Evolutionary conservation across 2,797 vertebrate species (phyloP), one percentile per base, ranked within the genome.

Genomic region (Eulemur albifrons): DNA sequence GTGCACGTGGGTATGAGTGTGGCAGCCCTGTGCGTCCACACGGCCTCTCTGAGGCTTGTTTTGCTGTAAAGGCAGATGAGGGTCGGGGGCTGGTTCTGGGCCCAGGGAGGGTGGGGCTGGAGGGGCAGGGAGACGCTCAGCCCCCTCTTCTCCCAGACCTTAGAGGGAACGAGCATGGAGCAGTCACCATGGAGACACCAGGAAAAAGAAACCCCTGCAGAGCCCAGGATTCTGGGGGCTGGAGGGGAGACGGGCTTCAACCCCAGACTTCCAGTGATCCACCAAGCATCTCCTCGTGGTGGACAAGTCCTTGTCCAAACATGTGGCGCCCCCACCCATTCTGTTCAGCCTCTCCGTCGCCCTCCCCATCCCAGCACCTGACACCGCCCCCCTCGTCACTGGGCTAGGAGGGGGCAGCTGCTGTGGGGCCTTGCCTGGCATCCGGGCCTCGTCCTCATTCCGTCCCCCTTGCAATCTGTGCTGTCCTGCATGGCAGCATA

Each of bases 271-370:
- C 14, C 14, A 2, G 1, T 1, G 32, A 43, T 30, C 5, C 2
- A 35, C 69, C 3, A 15, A 57, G 32, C 32, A 6, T 12, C 50
- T 89, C 13, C 38, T 76, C 13, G 7, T 5, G 27, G 45, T 11
- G 54, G 73, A 18, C 7, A 35, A 50, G 70, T 30, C 25, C 20
- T 6, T 35, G 8, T 20, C 20, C 52, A 45, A 54, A 57, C 50
- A 27, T 0, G 2, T 4, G 17, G 38, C 2, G 0, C 13, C 8
- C 18, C 32, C 10, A 2, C 43, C 7, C n/a, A 0, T 35, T 48
- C 70, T 65, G 87, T 17, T 15, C 52, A 25, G 7, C 17, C n/a
- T 38, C 61, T 84, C 35, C 30, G 4, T 2, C 0, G 0, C 7
- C 10, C 70, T 76, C 50, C 21, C 14, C 2, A 0, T 0, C 14